Conservation (phyloP, 2,888 invertebrate genomes). For the Junonia oenone region DNA sequence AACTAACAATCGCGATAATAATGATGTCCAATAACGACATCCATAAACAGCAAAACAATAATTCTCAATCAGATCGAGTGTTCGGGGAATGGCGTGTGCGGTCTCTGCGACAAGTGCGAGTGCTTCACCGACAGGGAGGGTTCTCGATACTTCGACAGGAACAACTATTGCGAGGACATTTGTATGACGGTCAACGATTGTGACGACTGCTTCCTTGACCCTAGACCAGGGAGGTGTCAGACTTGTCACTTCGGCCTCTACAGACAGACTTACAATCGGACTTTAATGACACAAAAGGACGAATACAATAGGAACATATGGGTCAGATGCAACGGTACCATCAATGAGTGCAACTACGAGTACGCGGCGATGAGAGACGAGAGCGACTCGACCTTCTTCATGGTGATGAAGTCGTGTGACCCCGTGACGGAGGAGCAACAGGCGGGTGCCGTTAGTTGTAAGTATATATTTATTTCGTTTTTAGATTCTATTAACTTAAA, state of each 20-base stretch:
- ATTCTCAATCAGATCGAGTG: slow-evolving; percentile 42
- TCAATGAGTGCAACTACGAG: slow-evolving; percentile 38
- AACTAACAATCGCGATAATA: neutral
- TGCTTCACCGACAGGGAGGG: slow-evolving; percentile 50
- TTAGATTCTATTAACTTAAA: too few species aligned
- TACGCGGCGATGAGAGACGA: slow-evolving; percentile 47
- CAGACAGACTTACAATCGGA: slow-evolving; percentile 37
- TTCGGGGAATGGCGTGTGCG: slow-evolving; percentile 58
- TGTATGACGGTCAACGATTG: slow-evolving; percentile 46
- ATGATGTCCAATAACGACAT: neutral
- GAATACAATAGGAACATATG: slow-evolving; percentile 41
- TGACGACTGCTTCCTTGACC: slow-evolving; percentile 45
- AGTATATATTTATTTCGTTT: too few species aligned
- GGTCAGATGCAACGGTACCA: slow-evolving; percentile 48
- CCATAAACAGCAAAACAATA: neutral
- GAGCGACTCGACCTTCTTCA: slow-evolving; percentile 37
- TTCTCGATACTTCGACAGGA: slow-evolving; percentile 54
- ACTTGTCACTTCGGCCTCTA: slow-evolving; percentile 30
- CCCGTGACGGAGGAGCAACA: slow-evolving; percentile 25
- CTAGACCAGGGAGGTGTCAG: slow-evolving; percentile 34
- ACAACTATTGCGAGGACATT: slow-evolving; percentile 51
- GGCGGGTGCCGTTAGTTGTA: slow-evolving; percentile 42
- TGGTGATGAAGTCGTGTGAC: slow-evolving; percentile 47
- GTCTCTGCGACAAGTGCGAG: slow-evolving; percentile 47
- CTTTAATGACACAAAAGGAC: slow-evolving; percentile 36